Evolutionary conservation across 2,797 vertebrate genomes (phyloP), one percentile per base, ranked within the genome.

Genomic region (Nannoperca australis): DNA sequence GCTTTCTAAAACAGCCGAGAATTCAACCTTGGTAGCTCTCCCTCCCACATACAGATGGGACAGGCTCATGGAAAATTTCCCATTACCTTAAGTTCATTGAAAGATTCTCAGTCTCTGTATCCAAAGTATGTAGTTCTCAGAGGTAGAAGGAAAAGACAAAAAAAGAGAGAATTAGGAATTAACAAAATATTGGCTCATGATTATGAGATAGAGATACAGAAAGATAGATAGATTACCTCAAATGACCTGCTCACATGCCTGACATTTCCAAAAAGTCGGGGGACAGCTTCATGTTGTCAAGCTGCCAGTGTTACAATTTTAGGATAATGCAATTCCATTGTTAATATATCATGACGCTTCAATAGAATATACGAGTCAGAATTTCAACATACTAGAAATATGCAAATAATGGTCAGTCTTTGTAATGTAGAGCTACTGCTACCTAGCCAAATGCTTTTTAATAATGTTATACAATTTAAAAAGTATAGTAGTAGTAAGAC

Each of bases 21-120:
- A 51, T 81, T 69, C 85, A 53, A 77, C 81, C 76, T 61, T 54
- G 63, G 55, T 62, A 45, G 6, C 30, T 59, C 58, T 84, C 68
- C 55, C 70, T 77, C 68, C 65, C 68, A 62, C 47, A 55, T n/a
- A 78, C 32, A 73, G 70, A 71, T 76, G 56, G 60, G 30, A 70
- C 64, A 58, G 38, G 17, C 61, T 78, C 9, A 24, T 45, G 44
- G 49, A 72, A 70, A 73, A 70, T 6, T 3, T 24, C 32, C 49
- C 24, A 34, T 62, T 58, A 70, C 40, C 53, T 45, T 12, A 53
- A 27, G 40, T 62, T 18, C 14, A 56, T 9, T 64, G 58, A 32
- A 45, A 63, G 18, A 63, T 20, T 59, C 24, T 10, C 4, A 27
- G 54, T 18, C 22, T 49, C 40, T 42, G 65, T 64, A 18, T 70